These are phyloP conservation scores for Acipenser oxyrinchus DNA, from an alignment of 2,797 vertebrate species.

Conservation along the genomic window DNA sequence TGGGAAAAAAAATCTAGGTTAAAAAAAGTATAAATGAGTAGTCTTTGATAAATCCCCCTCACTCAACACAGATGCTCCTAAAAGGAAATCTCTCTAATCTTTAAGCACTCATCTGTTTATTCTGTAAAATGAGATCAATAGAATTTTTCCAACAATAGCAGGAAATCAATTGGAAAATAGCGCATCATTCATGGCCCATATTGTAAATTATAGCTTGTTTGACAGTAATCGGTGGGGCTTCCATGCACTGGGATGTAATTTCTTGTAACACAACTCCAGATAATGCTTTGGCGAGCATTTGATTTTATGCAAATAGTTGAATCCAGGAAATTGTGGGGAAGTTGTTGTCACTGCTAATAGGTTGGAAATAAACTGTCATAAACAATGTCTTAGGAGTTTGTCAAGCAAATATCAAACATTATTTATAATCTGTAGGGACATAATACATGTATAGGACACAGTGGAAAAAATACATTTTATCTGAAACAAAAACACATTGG, in stretches of 20 bases:
- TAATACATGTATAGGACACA: no score
- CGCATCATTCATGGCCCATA: slow-evolving; percentile 47
- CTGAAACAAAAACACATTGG: no score
- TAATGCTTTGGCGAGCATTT: slow-evolving; percentile 42
- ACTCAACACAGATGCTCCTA: slow-evolving; percentile 33
- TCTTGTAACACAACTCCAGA: slow-evolving; percentile 36
- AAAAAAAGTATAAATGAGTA: background rate
- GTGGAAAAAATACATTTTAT: no score
- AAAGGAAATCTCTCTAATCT: slow-evolving; percentile 33
- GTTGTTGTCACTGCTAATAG: slow-evolving; percentile 25
- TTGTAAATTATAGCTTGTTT: slow-evolving; percentile 58
- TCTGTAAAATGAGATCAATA: slow-evolving; percentile 57
- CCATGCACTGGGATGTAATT: slow-evolving; percentile 37
- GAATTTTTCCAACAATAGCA: slow-evolving; percentile 47
- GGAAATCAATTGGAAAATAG: slow-evolving; percentile 63
- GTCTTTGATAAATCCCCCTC: slow-evolving; percentile 22
- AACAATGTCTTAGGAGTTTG: background rate
- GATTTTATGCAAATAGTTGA: slow-evolving; percentile 57
- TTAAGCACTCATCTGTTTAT: slow-evolving; percentile 35
- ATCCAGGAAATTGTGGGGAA: slow-evolving; percentile 50
- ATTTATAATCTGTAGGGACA: no score
- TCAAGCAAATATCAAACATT: no score
- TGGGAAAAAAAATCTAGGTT: no score
- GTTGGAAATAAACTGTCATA: slow-evolving; percentile 14
- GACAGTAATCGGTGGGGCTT: slow-evolving; percentile 51